Base-by-base conservation (phyloP, 2,113 vertebrate genomes). In the Albula goreensis region DNA sequence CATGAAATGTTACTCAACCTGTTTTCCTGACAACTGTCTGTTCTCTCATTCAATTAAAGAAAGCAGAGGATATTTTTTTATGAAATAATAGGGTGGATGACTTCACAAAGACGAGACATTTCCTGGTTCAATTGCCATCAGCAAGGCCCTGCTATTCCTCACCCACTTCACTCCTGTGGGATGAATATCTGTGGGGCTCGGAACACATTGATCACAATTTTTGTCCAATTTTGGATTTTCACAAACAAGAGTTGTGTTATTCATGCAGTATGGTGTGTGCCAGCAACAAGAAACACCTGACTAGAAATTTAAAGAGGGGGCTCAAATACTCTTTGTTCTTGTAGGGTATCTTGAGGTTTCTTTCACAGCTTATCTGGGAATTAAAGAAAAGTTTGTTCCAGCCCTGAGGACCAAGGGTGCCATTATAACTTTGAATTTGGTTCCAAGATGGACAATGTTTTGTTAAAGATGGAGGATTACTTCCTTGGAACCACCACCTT, bases 351-450 rank as follows among this genome's bases (percentile, higher is more conserved):
- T 86, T 50, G 88, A 89, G 86, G 86, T 87, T 89, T 91, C 85
- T 90, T 90, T 89, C 83, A 48, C 88, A 85, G 89, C 81, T 92
- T 93, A 93, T 89, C 86, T 85, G 78, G 53, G 78, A 93, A 93
- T 95, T 94, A 93, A 87, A 88, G 90, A 93, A 94, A 93, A 92
- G 91, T 93, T 91, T 88, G 92, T 91, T 91, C 85, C 88, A 86
- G 83, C 91, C 91, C 86, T 84, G 85, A 88, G 93, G 88, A 89
- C 88, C 84, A 85, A 81, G 82, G 82, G 86, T 89, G 90, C 77
- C 86, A 87, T 22, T 88, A 92, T 89, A 83, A 84, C 81, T 92
- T 88, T 86, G 86, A 89, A 87, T 90, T 88, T 88, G 88, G 57
- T 92, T 94, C 91, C 93, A 89, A 88, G 93, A 94, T 91, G 84